Evolutionary conservation across 2,888 invertebrate genomes (phyloP).

Genomic region (Luperina nickerlii): DNA sequence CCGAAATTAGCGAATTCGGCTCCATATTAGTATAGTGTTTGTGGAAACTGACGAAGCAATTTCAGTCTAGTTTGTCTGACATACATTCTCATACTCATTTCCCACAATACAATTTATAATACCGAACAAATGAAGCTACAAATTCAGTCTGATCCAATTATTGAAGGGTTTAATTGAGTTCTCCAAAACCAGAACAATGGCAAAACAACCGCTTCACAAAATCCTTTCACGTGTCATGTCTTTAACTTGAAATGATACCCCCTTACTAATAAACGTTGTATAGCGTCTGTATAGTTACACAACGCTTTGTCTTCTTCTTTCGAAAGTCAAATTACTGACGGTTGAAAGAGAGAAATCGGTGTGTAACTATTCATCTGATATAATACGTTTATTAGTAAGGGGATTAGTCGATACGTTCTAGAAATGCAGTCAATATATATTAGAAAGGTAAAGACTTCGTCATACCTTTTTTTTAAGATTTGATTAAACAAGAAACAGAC

Average conservation of each 20-base stretch:
- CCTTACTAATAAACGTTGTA: no score
- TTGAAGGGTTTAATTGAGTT: conserved; percentile 53
- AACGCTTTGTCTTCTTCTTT: no score
- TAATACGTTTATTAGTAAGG: no score
- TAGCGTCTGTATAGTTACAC: no score
- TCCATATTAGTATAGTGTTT: background rate
- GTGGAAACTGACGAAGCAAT: conserved; percentile 12
- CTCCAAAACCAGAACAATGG: conserved; percentile 51
- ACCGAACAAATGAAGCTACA: conserved; percentile 41
- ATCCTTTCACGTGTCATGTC: conserved; percentile 24
- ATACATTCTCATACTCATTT: conserved; percentile 17
- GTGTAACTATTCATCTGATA: no score
- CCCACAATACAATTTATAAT: conserved; percentile 27
- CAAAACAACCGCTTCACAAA: conserved; percentile 15
- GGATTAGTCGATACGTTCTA: background rate
- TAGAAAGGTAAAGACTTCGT: background rate
- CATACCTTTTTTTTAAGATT: background rate
- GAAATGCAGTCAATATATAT: background rate
- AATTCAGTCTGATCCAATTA: conserved; percentile 36
- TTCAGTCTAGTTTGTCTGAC: conserved; percentile 10
- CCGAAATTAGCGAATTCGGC: background rate
- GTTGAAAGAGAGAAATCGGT: no score
- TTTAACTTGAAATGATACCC: background rate
- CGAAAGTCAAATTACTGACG: no score
- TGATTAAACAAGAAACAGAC: background rate